Base-by-base conservation (phyloP, 2,113 vertebrate species). In the Poeciliopsis occidentalis region DNA sequence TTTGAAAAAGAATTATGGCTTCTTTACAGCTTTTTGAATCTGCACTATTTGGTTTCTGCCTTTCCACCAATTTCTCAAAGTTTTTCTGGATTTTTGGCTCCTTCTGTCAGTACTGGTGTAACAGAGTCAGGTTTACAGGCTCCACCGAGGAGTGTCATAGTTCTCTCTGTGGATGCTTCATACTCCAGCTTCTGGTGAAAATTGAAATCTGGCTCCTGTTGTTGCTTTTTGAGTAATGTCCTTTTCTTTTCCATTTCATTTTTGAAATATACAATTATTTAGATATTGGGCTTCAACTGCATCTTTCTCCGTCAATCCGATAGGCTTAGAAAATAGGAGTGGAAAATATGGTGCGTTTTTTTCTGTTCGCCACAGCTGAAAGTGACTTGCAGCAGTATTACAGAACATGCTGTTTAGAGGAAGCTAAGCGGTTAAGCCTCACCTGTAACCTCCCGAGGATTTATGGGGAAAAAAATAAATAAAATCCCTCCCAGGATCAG, bases 371-470 rank as follows among this genome's bases (percentile, higher is more conserved):
- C 65, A 12, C 31, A 4, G 17, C 26, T 64, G 4, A 60, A 30
- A 60, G 27, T 54, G 17, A 68, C 41, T 71, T 61, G 79, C 65
- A 51, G 37, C 79, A 71, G 2, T n/a, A 31, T 65, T 65, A 60
- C 37, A 72, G 22, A 67, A 61, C 37, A 41, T 69, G 51, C 37
- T 60, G 34, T 47, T 60, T 8, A 60, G 65, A 61, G 65, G 60
- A 60, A 63, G 64, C 47, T 85, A 76, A 88, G 83, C 26, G 69
- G 76, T 87, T 90, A 79, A 89, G 66, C 83, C 27, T 47, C 73
- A 73, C 54, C 27, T 31, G 69, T 6, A 71, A 69, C 30, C 29
- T 69, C 51, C 32, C 31, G 37, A 61, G 86, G 85, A 88, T 86
- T 91, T 87, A 82, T 17, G 12, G 13, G 8, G 54, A 31, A 2